phyloP scores from a whole-genome alignment of 2,797 vertebrate species.

The Ctenochaetus hawaiiensis region DNA sequence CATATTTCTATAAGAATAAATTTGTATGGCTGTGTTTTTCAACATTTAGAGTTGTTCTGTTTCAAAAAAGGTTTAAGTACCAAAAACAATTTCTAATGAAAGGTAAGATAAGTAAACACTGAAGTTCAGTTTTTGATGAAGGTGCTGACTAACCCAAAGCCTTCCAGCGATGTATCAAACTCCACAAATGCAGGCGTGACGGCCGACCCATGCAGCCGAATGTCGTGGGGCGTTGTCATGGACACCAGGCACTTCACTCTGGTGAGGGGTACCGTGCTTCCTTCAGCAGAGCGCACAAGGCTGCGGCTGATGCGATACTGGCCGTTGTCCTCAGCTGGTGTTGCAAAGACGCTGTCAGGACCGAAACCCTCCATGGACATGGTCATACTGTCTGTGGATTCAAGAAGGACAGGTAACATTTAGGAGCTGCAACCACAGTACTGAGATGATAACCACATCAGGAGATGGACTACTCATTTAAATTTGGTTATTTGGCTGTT shows the following conservation, averaged over 20 bases:
- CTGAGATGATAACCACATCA: not conserved
- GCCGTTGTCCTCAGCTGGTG: slow-evolving; percentile 91
- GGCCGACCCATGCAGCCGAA: slow-evolving; percentile 95
- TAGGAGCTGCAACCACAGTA: no score
- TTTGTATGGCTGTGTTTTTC: not conserved
- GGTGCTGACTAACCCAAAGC: slow-evolving; percentile 90
- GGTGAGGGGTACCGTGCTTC: slow-evolving; percentile 96
- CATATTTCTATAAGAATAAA: not conserved
- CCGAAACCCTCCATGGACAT: slow-evolving; percentile 94
- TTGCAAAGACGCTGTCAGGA: slow-evolving; percentile 92
- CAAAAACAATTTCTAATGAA: no score
- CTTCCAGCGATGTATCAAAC: slow-evolving; percentile 96
- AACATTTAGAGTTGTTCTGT: not conserved
- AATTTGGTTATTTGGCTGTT: not conserved
- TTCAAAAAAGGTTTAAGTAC: no score
- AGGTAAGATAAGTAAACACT: no score
- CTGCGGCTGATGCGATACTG: slow-evolving; percentile 97
- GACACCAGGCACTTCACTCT: slow-evolving; percentile 98
- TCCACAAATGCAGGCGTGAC: slow-evolving; percentile 96
- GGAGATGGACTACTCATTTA: not conserved
- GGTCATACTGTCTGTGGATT: slow-evolving; percentile 90
- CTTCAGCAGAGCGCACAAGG: slow-evolving; percentile 96
- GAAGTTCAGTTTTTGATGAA: no score
- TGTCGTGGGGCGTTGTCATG: slow-evolving; percentile 99
- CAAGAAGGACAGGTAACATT: not conserved